Evolutionary conservation across 1,140 invertebrate genomes (phyloP), one percentile per base, ranked within the genome.

Genomic region (Drosophila yakuba): DNA sequence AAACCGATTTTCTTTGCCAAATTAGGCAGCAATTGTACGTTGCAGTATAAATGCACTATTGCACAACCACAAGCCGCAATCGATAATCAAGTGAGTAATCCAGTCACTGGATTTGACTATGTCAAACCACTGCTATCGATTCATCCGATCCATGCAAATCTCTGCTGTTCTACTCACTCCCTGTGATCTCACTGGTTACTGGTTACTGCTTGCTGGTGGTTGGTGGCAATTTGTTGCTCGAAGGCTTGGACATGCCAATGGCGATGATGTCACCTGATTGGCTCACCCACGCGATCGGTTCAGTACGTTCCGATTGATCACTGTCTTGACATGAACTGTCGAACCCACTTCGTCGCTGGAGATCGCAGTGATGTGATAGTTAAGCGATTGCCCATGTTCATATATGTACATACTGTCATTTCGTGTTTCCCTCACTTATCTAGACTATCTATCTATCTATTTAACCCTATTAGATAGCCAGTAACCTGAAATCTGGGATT

Each of bases 181-280:
- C 28, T 17, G 48, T 66, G 63, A 66, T 66, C 63, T 66, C 63
- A 66, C 60, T 20, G 20, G 44, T 17, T 17, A 17, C 17, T 17
- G 17, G 17, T 17, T 17, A 17, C 17, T 17, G 17, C 63, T 66
- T 60, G 64, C 60, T 20, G 20, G 44, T 20, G 20, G 44, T 28
- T 43, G 38, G 7, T 23, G 14, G 54, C 60, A 59, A 62, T 62
- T 59, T 62, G 54, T 14, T 60, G 38, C 15, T 56, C n/a, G 43
- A 47, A 56, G 67, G 63, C 25, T 68, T 48, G 63, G 36, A 44
- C 36, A 69, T 20, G 32, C 41, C 61, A 45, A 64, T 61, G 56
- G 11, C 11, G 59, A 54, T 71, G 67, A 71, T 69, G 67, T 69
- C 67, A 71, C 50, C 47, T 20, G 63, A 39, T 56, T 71, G 64